Evolutionary conservation across 2,888 invertebrate genomes (phyloP).

Genomic region (Parasteatoda lunata): DNA sequence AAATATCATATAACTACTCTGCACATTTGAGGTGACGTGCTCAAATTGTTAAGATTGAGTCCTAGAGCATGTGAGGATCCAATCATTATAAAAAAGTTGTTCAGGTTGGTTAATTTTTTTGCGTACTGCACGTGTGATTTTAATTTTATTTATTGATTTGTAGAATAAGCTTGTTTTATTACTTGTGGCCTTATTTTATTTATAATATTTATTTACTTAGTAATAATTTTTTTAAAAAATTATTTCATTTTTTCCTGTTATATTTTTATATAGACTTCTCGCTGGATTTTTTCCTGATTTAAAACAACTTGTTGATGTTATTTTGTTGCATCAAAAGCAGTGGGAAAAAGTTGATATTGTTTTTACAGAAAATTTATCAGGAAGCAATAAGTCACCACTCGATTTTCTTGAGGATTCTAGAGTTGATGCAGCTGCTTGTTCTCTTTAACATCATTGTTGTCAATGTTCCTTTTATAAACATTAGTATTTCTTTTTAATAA

Average conservation of each 20-base stretch:
- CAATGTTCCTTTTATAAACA: background rate
- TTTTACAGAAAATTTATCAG: conserved; percentile 18
- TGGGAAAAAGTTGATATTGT: conserved; percentile 57
- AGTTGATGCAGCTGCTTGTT: conserved; percentile 50
- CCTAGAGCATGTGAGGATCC: too few relatives aligned
- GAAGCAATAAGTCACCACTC: conserved; percentile 22
- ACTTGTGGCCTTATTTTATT: background rate
- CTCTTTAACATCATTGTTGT: conserved; percentile 4
- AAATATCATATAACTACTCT: too few relatives aligned
- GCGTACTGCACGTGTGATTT: too few relatives aligned
- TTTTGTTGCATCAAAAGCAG: conserved; percentile 35
- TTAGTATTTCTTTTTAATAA: background rate
- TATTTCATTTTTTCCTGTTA: background rate
- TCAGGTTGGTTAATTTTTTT: too few relatives aligned
- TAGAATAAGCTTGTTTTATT: too few relatives aligned
- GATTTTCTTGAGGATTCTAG: conserved; percentile 59
- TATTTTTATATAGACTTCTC: conserved; percentile 37
- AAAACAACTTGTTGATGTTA: conserved; percentile 22
- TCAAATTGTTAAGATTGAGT: too few relatives aligned
- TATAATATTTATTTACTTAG: background rate
- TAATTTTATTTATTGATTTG: too few relatives aligned
- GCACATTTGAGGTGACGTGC: too few relatives aligned
- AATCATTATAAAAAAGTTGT: too few relatives aligned
- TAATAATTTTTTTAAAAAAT: background rate
- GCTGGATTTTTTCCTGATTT: conserved; percentile 57